A percentile compares a stretch with the other conserved stretches of the same genome.
Evolutionary conservation across 1,140 invertebrate species (phyloP).

Genomic region (Campoletis sonorensis): DNA sequence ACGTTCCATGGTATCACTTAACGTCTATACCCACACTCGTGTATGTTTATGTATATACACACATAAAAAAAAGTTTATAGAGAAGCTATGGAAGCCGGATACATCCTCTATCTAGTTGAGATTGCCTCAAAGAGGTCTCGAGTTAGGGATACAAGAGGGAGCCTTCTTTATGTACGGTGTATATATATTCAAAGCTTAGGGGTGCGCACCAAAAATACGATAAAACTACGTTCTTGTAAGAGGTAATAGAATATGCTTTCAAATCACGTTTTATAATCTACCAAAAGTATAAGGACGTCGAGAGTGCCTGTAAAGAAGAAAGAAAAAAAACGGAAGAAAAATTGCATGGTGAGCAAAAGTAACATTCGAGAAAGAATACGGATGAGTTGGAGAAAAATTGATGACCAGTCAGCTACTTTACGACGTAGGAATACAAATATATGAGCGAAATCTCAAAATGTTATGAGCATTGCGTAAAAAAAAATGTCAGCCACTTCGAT

Average conservation of each 20-base stretch:
- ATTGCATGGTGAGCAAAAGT: not conserved
- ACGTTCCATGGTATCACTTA: not conserved
- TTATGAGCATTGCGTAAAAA: too few species aligned
- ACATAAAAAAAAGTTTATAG: not conserved
- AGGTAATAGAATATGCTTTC: conserved; percentile 38
- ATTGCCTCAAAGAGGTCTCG: conserved; percentile 38
- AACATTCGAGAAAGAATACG: not conserved
- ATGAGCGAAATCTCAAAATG: too few species aligned
- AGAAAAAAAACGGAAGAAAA: conserved; percentile 11
- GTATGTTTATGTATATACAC: not conserved
- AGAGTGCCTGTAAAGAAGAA: conserved; percentile 17
- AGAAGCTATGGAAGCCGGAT: not conserved
- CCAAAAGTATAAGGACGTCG: not conserved
- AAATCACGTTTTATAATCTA: conserved; percentile 41
- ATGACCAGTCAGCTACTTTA: too few species aligned
- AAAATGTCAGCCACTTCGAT: too few species aligned
- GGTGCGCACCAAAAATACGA: conserved; percentile 22
- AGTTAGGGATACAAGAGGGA: conserved; percentile 26
- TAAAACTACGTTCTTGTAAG: conserved; percentile 27
- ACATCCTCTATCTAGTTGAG: conserved; percentile 20
- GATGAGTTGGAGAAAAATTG: too few species aligned
- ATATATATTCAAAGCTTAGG: not conserved
- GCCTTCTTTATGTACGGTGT: conserved; percentile 2
- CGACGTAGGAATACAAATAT: too few species aligned
- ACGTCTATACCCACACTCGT: not conserved